A percentile compares a stretch with the other conserved stretches of the same genome.
Evolutionary conservation across 2,113 vertebrate species (phyloP).

Genomic region (Pachycephala philippinensis): DNA sequence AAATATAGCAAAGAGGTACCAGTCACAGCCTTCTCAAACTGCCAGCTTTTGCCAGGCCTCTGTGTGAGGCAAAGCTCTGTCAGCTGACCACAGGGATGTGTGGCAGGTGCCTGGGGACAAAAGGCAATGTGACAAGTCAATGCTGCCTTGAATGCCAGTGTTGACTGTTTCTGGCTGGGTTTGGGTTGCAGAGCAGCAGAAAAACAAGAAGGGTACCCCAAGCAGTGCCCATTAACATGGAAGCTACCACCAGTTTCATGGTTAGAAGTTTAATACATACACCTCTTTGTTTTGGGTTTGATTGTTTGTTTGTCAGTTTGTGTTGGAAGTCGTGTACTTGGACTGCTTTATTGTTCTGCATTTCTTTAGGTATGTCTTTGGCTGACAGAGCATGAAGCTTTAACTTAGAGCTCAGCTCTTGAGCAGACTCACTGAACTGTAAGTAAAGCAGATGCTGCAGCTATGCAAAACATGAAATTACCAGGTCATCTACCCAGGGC

Average conservation of each 20-base stretch:
- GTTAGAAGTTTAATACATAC: neutral
- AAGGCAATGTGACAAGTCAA: neutral
- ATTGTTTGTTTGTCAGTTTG: neutral
- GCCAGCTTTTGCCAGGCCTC: neutral
- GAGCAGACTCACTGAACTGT: neutral
- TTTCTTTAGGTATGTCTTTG: neutral
- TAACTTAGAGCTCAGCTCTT: neutral
- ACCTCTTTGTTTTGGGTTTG: neutral
- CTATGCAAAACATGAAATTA: neutral
- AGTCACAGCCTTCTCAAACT: neutral
- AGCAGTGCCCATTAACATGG: accelerated
- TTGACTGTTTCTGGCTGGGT: neutral
- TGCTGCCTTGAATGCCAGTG: neutral
- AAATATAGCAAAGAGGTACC: neutral
- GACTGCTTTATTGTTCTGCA: neutral
- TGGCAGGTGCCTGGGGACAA: neutral
- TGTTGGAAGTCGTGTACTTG: neutral
- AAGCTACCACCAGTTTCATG: neutral
- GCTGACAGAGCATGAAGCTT: neutral
- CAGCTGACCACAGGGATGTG: neutral
- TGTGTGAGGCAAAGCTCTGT: neutral
- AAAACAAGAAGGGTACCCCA: neutral
- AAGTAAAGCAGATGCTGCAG: neutral
- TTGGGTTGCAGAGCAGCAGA: neutral
- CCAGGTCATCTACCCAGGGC: neutral